phyloP scores from a whole-genome alignment of 2,797 vertebrate species.

The Parotocinclus haroldoi region DNA sequence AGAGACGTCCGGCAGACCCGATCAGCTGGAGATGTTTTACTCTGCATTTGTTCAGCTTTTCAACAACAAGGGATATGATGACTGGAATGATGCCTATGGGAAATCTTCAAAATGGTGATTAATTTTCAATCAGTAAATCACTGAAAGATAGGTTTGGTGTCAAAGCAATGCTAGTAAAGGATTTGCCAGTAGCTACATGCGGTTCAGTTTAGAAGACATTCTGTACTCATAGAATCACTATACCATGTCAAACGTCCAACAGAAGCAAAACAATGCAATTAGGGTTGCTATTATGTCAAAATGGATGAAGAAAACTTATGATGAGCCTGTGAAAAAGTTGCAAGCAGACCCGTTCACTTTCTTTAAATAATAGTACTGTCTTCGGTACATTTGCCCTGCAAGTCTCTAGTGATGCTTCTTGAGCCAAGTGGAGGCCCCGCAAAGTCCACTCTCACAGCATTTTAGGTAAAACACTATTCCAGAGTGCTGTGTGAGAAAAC shows the following conservation, averaged over 20 bases:
- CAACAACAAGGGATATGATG: slow-evolving; percentile 33
- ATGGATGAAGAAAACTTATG: no score
- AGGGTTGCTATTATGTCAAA: no score
- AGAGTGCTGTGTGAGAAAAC: slow-evolving; percentile 26
- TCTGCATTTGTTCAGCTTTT: slow-evolving; percentile 39
- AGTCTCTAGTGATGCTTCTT: slow-evolving; percentile 27
- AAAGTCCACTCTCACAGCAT: slow-evolving; percentile 17
- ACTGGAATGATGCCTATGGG: slow-evolving; percentile 25
- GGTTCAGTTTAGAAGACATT: slow-evolving; percentile 3
- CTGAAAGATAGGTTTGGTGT: slow-evolving; percentile 11
- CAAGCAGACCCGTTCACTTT: no score
- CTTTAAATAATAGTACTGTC: no score
- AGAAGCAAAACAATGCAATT: no score
- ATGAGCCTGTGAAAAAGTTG: no score
- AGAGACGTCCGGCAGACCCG: slow-evolving; percentile 29
- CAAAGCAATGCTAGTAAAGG: background rate
- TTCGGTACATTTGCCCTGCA: no score
- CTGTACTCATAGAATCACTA: slow-evolving; percentile 1
- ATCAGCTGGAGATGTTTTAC: slow-evolving; percentile 53
- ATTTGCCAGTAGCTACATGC: background rate
- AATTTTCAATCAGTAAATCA: slow-evolving; percentile 15
- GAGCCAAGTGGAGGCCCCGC: slow-evolving; percentile 34
- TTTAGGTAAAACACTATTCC: slow-evolving; percentile 40
- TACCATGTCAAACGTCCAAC: background rate
- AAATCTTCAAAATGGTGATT: slow-evolving; percentile 5